A percentile compares a stretch with the other conserved stretches of the same genome.
phyloP scores from a whole-genome alignment of 2,797 vertebrate species.

The Triplophysa yarkandensis region DNA sequence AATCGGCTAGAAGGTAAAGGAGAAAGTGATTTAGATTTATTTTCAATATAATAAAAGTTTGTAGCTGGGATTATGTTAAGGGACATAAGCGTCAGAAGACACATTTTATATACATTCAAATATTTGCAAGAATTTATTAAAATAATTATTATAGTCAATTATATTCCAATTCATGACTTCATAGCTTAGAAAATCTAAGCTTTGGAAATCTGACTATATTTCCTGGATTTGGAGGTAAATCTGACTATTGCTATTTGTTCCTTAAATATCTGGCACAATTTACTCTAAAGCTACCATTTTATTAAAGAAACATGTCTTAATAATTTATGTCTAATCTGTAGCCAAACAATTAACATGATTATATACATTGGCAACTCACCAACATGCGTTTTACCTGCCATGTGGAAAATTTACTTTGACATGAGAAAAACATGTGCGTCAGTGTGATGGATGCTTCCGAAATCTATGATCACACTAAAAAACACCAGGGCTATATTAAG shows the following conservation, averaged over 20 bases:
- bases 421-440: not conserved
- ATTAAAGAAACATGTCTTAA: not conserved
- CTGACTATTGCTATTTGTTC: not conserved
- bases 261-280: constrained; percentile 6
- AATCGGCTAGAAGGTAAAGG: too few relatives aligned
- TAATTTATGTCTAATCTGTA: constrained; percentile 1
- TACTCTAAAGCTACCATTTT: not conserved
- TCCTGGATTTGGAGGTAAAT: not conserved
- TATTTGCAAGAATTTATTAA: too few relatives aligned
- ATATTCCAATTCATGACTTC: too few relatives aligned
- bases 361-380: not conserved
- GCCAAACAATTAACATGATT: constrained; percentile 12
- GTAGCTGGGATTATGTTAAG: too few relatives aligned
- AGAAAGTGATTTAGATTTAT: too few relatives aligned
- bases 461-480: not conserved
- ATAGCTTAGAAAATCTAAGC: too few relatives aligned
- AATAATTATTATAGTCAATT: too few relatives aligned
- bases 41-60: too few relatives aligned
- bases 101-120: too few relatives aligned
- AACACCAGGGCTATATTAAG: not conserved
- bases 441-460: not conserved
- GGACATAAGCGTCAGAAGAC: too few relatives aligned
- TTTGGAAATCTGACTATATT: too few relatives aligned
- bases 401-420: not conserved
- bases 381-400: constrained; percentile 1